These are phyloP conservation scores for Eupithecia vulgata DNA, from an alignment of 2,888 invertebrate genomes.

Conservation along the genomic window DNA sequence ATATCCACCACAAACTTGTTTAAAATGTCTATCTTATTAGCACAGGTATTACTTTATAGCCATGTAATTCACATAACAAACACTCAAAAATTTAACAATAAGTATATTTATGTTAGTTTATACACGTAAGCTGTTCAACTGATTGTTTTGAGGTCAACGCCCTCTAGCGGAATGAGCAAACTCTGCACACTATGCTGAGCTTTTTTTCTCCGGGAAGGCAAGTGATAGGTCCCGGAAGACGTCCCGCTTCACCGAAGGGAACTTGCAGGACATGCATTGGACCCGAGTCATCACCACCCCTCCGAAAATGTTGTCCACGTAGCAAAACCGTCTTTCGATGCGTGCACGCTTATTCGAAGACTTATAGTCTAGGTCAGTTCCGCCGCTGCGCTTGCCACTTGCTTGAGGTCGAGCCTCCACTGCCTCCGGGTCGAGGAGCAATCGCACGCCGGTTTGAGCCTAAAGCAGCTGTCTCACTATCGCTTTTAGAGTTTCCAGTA, in stretches of 20 bases:
- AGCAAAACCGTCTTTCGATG: conserved; percentile 59
- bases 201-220: conserved; percentile 87
- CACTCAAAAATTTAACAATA: no score
- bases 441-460: no score
- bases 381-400: conserved; percentile 53
- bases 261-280: conserved; percentile 88
- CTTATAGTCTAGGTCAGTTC: conserved; percentile 38
- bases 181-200: conserved; percentile 85
- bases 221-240: conserved; percentile 92
- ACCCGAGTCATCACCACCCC: conserved; percentile 90
- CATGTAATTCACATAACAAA: no score
- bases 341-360: conserved; percentile 62
- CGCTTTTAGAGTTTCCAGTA: conserved; percentile 8
- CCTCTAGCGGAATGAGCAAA: no score
- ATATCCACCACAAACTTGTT: no score
- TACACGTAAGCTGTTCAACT: no score
- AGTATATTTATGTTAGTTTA: no score
- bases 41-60: no score
- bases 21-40: no score
- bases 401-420: conserved; percentile 59
- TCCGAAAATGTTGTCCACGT: conserved; percentile 89
- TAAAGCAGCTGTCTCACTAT: no score
- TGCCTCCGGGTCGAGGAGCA: no score
- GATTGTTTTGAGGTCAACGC: no score
- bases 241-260: conserved; percentile 89